Conservation (phyloP, 2,888 invertebrate genomes). For the Anoncus sp. region DNA sequence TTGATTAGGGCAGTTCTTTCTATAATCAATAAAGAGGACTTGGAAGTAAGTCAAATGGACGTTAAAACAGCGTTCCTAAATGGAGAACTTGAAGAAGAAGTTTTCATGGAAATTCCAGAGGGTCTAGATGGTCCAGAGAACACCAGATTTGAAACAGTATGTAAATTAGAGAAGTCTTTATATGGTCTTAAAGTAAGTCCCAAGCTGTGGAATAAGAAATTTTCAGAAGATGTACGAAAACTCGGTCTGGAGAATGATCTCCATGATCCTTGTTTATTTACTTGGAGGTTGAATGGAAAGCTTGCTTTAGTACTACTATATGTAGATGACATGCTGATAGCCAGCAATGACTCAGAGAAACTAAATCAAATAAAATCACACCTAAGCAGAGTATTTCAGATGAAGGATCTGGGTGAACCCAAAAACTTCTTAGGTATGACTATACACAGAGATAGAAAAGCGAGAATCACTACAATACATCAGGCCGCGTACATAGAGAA, state of each 20-base stretch:
- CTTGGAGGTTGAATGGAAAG: constrained; percentile 41
- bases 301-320: constrained; percentile 57
- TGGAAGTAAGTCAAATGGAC: constrained; percentile 59
- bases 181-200: constrained; percentile 45
- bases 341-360: constrained; percentile 59
- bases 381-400: constrained; percentile 62
- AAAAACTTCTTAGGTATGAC: constrained; percentile 62
- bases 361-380: constrained; percentile 52
- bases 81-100: constrained; percentile 50
- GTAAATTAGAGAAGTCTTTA: not conserved
- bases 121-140: constrained; percentile 15
- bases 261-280: constrained; percentile 62
- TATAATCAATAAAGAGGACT: constrained; percentile 56
- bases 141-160: too few species aligned
- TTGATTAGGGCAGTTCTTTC: constrained; percentile 57
- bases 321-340: constrained; percentile 63
- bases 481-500: too few species aligned
- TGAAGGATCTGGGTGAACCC: constrained; percentile 65
- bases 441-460: constrained; percentile 59
- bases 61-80: constrained; percentile 63
- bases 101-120: constrained; percentile 63
- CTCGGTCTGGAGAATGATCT: constrained; percentile 56
- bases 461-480: too few species aligned
- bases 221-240: constrained; percentile 52
- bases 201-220: constrained; percentile 62